These are phyloP conservation scores for Argyresthia goedartella DNA, from an alignment of 2,888 invertebrate genomes.

Conservation along the genomic window DNA sequence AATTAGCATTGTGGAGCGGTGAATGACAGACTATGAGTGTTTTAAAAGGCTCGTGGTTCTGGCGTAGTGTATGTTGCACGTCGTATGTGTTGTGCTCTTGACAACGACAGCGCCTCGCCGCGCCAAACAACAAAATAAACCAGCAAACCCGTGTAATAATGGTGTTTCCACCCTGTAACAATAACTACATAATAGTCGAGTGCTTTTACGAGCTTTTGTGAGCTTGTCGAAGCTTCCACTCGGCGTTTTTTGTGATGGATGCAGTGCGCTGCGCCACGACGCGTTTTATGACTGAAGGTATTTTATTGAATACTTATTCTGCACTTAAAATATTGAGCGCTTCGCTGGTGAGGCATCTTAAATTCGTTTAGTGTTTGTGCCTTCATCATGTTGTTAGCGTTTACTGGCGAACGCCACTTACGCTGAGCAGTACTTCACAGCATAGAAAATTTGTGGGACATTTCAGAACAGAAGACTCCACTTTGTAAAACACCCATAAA, in stretches of 20 bases:
- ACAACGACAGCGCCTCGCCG: conserved; percentile 27
- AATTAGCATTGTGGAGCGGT: too few relatives aligned
- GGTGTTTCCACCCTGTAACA: conserved; percentile 70
- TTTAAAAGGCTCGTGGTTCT: not conserved
- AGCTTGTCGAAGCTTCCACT: conserved; percentile 65
- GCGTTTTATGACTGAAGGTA: conserved; percentile 44
- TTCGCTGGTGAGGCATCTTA: conserved; percentile 26
- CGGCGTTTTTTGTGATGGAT: conserved; percentile 58
- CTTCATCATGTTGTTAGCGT: conserved; percentile 23
- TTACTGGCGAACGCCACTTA: too few relatives aligned
- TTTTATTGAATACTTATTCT: conserved; percentile 63
- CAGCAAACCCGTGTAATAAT: conserved; percentile 59
- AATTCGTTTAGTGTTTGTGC: conserved; percentile 34
- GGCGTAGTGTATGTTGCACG: not conserved
- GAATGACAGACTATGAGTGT: not conserved
- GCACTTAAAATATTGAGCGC: conserved; percentile 33
- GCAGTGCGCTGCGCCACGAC: conserved; percentile 30
- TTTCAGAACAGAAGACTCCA: too few relatives aligned
- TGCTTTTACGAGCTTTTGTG: conserved; percentile 70
- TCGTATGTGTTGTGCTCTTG: conserved; percentile 7
- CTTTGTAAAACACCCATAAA: too few relatives aligned
- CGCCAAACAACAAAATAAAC: conserved; percentile 61
- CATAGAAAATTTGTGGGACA: too few relatives aligned
- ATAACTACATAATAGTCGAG: conserved; percentile 70
- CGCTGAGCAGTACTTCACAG: too few relatives aligned